Evolutionary conservation across 2,797 vertebrate genomes (phyloP), one percentile per base, ranked within the genome.

Genomic region (Gadopsis marmoratus): DNA sequence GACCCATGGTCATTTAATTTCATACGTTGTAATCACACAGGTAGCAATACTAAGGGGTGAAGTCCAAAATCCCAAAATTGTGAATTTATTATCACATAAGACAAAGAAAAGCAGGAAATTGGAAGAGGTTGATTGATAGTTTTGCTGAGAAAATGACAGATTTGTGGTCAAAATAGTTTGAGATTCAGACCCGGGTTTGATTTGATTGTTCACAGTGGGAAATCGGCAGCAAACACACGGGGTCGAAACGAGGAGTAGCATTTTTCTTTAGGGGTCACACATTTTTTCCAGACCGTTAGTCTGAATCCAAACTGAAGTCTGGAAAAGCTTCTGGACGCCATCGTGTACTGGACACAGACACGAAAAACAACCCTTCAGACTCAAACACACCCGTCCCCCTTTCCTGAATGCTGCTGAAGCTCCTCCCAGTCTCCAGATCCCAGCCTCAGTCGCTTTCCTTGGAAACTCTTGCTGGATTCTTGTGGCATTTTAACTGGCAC

Each of bases 401-500:
- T 35, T 4, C 35, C 63, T 53, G 41, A 53, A 7, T 37, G n/a
- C 76, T 56, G 80, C 74, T 7, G 45, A 53, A 79, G 71, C 85
- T 80, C 85, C 86, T 86, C 89, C 89, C 83, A 59, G 84, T 81
- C 84, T 88, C 81, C 79, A 58, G 45, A 76, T 72, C 62, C 74
- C 76, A 17, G 45, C 83, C 75, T 68, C 68, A 17, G 74, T 55
- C 26, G 26, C 82, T 78, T 82, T n/a, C 76, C 67, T 60, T 88
- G 89, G 88, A 93, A 91, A 93, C 63, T 90, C 81, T 64, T 64
- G 74, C 74, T 26, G 83, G 81, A 93, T 91, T 93, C 87, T 89
- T 90, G 85, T 89, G 92, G 87, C 86, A 86, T 91, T 94, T 94
- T 92, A 90, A 90, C 88, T 86, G 91, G 89, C 89, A 91, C 85